Evolutionary conservation across 2,797 vertebrate species (phyloP), one percentile per base, ranked within the genome.

Genomic region (Catharus ustulatus): DNA sequence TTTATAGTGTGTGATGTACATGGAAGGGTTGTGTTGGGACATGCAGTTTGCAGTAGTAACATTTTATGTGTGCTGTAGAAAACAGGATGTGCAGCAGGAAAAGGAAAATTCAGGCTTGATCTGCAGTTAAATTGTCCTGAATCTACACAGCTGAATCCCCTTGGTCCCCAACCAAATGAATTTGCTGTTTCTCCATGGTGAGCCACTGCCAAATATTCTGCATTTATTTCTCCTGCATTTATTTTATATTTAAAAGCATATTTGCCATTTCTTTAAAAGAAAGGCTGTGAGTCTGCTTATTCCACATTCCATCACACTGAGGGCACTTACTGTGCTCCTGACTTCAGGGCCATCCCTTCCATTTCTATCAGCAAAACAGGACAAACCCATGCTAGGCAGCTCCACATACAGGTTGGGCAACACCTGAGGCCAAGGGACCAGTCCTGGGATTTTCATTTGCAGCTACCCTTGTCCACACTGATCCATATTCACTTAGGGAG

Each of bases 341-440:
- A 19, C 24, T 42, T n/a, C 5, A 9, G 34, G 61, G 66, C 71
- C 27, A 36, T 27, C 4, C 0, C 51, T 59, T 29, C 17, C 27
- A 55, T 17, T 58, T 36, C 17, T 54, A 7, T 8, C 5, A 57
- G 42, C 8, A 22, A 14, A 67, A 21, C 12, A 21, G 2, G 12
- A n/a, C 11, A 40, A 61, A 23, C 8, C 27, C 69, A 6, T 3
- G 3, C 64, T 52, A 36, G 7, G 43, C 67, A 48, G 67, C 26
- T 36, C 16, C 34, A 13, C 0, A 0, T 2, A 15, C 29, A 36
- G 38, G 30, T 0, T 30, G 74, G 59, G 55, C 20, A 17, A 29
- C 30, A 45, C 22, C 42, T 2, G 16, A 42, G 55, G 84, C 40
- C 66, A 19, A 54, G 62, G 48, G 54, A 42, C n/a, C 29, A 38